A percentile compares a stretch with the other conserved stretches of the same genome.
Conservation (phyloP, 2,797 vertebrate species). For the Pipistrellus pipistrellus region DNA sequence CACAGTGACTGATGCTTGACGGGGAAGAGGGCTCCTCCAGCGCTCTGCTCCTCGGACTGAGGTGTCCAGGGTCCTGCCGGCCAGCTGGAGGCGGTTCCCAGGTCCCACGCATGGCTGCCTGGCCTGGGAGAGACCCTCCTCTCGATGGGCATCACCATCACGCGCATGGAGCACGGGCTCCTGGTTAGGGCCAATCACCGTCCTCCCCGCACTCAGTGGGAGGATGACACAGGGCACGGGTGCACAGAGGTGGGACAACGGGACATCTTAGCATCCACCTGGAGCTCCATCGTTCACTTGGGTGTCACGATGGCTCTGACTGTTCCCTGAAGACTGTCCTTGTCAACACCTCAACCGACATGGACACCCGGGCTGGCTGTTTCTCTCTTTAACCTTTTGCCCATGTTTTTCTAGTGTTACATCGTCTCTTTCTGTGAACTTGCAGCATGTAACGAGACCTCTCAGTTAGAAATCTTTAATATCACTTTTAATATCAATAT, state of each 20-base stretch:
- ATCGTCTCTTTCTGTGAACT: background rate
- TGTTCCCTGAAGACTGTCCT: background rate
- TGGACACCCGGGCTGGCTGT: background rate
- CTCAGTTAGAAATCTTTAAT: constrained; percentile 5
- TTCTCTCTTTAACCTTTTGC: background rate
- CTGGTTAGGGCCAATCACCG: background rate
- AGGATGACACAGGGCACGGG: background rate
- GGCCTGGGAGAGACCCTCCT: background rate
- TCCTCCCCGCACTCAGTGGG: background rate
- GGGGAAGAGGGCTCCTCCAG: background rate
- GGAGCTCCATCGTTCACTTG: background rate
- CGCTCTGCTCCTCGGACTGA: background rate
- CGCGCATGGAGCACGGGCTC: background rate
- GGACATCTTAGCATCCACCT: background rate
- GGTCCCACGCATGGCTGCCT: background rate
- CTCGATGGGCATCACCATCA: background rate
- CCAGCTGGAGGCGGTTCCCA: background rate
- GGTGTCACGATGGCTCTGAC: background rate
- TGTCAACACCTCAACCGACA: background rate
- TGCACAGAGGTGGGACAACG: background rate
- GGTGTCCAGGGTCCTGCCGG: background rate
- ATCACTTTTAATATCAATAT: background rate
- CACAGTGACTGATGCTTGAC: background rate
- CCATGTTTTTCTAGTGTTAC: too few relatives aligned
- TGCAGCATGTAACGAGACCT: background rate